Evolutionary conservation across 2,888 invertebrate species (phyloP).

Genomic region (Elegia similella): DNA sequence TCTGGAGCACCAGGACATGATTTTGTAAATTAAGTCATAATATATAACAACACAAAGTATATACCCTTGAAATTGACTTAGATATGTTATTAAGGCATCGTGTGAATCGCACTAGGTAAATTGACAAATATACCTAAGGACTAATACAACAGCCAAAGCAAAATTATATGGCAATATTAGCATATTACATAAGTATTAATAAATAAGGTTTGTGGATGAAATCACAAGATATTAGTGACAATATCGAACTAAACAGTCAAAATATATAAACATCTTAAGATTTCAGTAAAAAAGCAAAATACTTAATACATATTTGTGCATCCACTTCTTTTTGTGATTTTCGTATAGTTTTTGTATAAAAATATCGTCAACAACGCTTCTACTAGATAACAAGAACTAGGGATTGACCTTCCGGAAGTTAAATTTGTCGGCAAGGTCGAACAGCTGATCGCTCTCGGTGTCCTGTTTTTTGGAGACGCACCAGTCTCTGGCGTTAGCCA

Average conservation of each 20-base stretch:
- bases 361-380: constrained; percentile 56
- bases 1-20: constrained; percentile 49
- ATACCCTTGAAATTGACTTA: constrained; percentile 77
- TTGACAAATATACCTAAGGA: constrained; percentile 66
- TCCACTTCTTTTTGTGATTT: constrained; percentile 74
- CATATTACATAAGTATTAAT: constrained; percentile 48
- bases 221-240: constrained; percentile 47
- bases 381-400: constrained; percentile 42
- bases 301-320: constrained; percentile 66
- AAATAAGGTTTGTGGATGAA: constrained; percentile 43
- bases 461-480: constrained; percentile 54
- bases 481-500: constrained; percentile 76
- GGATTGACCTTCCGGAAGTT: constrained; percentile 59
- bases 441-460: constrained; percentile 49
- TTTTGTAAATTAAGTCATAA: constrained; percentile 27
- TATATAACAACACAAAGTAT: constrained; percentile 55
- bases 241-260: constrained; percentile 60
- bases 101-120: constrained; percentile 79
- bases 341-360: constrained; percentile 56
- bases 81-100: constrained; percentile 82
- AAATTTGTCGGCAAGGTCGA: constrained; percentile 55
- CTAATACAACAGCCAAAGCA: constrained; percentile 79
- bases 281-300: constrained; percentile 64
- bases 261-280: constrained; percentile 74
- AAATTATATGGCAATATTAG: constrained; percentile 70